Conservation (phyloP, 2,888 invertebrate species). For the Sarcophaga carnaria region DNA sequence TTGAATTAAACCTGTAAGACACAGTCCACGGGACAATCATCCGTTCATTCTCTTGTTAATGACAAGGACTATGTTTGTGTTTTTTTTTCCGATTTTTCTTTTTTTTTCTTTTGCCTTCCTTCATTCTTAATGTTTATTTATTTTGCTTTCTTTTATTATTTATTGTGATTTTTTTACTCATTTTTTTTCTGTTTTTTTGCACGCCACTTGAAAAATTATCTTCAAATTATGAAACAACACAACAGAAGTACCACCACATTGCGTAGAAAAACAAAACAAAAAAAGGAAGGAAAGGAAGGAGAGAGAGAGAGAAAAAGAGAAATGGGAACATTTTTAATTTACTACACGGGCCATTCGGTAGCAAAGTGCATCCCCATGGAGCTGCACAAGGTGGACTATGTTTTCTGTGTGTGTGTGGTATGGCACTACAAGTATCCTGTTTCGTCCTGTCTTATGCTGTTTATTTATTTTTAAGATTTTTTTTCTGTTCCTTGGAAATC, state of each 20-base stretch:
- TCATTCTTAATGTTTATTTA: slow-evolving; percentile 39
- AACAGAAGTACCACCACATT: slow-evolving; percentile 27
- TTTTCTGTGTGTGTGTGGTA: slow-evolving; percentile 18
- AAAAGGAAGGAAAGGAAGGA: background rate
- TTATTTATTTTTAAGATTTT: slow-evolving; percentile 37
- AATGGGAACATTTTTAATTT: slow-evolving; percentile 58
- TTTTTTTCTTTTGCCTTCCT: background rate
- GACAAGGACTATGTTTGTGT: slow-evolving; percentile 43
- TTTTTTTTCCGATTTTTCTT: slow-evolving; percentile 10
- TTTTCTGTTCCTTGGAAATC: slow-evolving; percentile 38
- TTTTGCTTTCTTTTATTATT: slow-evolving; percentile 48
- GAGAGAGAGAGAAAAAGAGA: background rate
- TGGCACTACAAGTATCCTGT: background rate
- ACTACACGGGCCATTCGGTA: slow-evolving; percentile 33
- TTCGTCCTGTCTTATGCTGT: slow-evolving; percentile 30
- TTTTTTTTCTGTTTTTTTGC: background rate
- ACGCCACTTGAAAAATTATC: slow-evolving; percentile 65
- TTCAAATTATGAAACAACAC: slow-evolving; percentile 64
- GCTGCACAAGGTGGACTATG: slow-evolving; percentile 59
- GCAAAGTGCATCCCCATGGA: slow-evolving; percentile 66
- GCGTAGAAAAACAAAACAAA: slow-evolving; percentile 8
- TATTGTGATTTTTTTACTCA: slow-evolving; percentile 48
- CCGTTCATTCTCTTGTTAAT: slow-evolving; percentile 27
- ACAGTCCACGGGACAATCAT: background rate
- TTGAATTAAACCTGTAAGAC: slow-evolving; percentile 50